Evolutionary conservation across 2,797 vertebrate genomes (phyloP), one percentile per base, ranked within the genome.

Genomic region (Gymnocypris eckloni): DNA sequence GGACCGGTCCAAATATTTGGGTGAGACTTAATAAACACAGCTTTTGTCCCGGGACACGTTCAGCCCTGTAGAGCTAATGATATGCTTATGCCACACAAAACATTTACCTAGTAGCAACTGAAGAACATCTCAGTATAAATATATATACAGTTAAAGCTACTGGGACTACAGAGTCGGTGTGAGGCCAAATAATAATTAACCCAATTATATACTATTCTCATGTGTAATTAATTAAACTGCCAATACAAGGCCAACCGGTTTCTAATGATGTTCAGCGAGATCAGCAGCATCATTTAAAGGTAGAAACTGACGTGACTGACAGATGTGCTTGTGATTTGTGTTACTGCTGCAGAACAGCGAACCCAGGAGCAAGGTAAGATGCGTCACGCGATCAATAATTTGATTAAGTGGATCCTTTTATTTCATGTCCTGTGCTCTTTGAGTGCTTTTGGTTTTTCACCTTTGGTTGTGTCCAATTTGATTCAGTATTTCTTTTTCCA

Each of bases 1-100:
- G 92, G 98, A 99, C 70, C 90, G 97, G 64, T 97, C 98, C 92
- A 97, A 95, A 89, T 98, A 98, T 89, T 95, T 99, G 83, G 97
- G 98, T 99, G 90, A 91, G 96, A 45, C 88, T 79, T 13, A 20
- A 81, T 69, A 61, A 66, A 72, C 25, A 12, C 28, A 45, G 37
- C 75, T 0, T 0, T 0, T 77, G 28, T 66, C 72, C 37, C 66
- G 6, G 22, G 37, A 71, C 50, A 18, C 15, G 66, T 71, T 71
- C 48, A 70, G 64, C 18, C 41, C 25, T 85, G 75, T n/a, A 45
- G 20, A 37, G 41, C 15, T 70, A 79, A 84, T 79, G 37, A 79
- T 70, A 43, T 52, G n/a, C 6, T 79, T 69, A 67, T 33, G 18
- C 66, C 13, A 18, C 41, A 71, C 39, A 48, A 79, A 79, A 61